phyloP scores from a whole-genome alignment of 2,888 invertebrate species.

The Podabrus alpinus region DNA sequence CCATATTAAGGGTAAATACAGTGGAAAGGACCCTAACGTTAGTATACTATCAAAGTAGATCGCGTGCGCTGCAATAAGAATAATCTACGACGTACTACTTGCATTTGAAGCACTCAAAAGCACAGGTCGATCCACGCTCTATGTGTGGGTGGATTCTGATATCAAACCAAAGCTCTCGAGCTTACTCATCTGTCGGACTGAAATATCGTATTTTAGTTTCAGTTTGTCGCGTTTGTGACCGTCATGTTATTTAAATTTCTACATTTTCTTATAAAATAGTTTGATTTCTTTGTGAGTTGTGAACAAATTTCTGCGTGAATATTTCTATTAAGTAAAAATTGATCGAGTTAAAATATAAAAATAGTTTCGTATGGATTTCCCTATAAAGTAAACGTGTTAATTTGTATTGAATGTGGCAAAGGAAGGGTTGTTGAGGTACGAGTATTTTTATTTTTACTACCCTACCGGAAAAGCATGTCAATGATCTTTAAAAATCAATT shows the following conservation, averaged over 20 bases:
- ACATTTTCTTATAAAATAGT: background rate
- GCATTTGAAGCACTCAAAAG: conserved; percentile 30
- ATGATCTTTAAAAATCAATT: background rate
- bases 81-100: conserved; percentile 34
- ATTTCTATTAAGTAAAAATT: background rate
- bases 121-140: conserved; percentile 22
- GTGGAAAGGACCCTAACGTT: conserved; percentile 6
- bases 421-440: background rate
- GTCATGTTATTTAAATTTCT: conserved; percentile 15
- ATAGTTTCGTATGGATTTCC: background rate
- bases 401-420: background rate
- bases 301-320: background rate
- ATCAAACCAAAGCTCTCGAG: conserved; percentile 42
- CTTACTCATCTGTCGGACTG: conserved; percentile 48
- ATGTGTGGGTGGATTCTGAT: conserved; percentile 37
- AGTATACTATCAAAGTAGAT: conserved; percentile 24
- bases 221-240: conserved; percentile 31
- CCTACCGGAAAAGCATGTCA: background rate
- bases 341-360: background rate
- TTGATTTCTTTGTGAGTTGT: background rate
- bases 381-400: background rate
- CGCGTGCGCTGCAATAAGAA: conserved; percentile 34
- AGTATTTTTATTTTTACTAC: background rate
- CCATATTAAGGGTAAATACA: conserved; percentile 21
- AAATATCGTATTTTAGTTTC: conserved; percentile 46